Conservation (phyloP, 1,140 invertebrate species). For the Phymorhynchus buccinoides region DNA sequence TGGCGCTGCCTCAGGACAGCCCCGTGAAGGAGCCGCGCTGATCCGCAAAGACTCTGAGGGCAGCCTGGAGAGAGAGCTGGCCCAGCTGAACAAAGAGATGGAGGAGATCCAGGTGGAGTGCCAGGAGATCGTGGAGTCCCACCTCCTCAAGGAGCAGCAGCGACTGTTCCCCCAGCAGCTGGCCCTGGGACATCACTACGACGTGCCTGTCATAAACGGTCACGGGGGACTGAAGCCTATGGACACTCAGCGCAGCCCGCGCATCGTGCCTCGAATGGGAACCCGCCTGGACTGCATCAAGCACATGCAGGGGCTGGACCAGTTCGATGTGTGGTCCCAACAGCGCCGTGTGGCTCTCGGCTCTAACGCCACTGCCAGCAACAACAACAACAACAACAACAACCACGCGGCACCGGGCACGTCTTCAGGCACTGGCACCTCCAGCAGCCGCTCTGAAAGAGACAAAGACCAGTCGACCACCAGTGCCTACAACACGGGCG, state of each 20-base stretch:
- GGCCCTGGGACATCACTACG: neutral
- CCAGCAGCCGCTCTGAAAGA: constrained; percentile 46
- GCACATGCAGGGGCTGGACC: constrained; percentile 59
- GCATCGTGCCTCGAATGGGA: constrained; percentile 72
- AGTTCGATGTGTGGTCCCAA: constrained; percentile 36
- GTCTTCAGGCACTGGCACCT: constrained; percentile 35
- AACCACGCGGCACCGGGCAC: neutral
- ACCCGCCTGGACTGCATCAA: constrained; percentile 76
- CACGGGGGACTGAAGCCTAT: neutral
- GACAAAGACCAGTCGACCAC: constrained; percentile 62
- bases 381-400: too few species aligned
- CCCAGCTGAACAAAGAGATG: constrained; percentile 77
- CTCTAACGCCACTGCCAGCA: neutral
- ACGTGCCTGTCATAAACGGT: neutral
- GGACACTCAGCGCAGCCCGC: constrained; percentile 64
- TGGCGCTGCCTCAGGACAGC: constrained; percentile 48
- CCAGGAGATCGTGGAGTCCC: constrained; percentile 69
- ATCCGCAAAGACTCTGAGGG: constrained; percentile 67
- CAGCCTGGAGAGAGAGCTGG: constrained; percentile 75
- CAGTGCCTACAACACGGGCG: constrained; percentile 84
- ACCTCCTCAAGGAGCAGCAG: constrained; percentile 57
- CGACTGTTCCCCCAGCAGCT: constrained; percentile 28
- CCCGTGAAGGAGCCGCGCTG: constrained; percentile 48
- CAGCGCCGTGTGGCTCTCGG: constrained; percentile 31
- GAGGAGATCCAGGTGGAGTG: constrained; percentile 77